Percentiles rank a stretch among this genome's conserved stretches.
Evolutionary conservation across 2,113 vertebrate genomes (phyloP).

Genomic region (Willisornis vidua): DNA sequence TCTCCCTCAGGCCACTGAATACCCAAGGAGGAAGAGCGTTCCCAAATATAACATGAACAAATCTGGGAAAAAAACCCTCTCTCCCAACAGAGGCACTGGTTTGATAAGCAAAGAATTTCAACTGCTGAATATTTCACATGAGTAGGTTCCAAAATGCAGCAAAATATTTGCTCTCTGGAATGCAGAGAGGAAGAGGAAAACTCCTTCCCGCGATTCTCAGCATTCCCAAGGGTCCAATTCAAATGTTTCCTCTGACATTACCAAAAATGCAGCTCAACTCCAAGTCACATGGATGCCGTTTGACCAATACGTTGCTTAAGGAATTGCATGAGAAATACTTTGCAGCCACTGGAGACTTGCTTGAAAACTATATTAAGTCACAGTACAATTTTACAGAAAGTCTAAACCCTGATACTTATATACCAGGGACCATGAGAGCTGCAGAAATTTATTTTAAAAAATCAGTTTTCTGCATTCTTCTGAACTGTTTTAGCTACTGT

Average conservation of each 20-base stretch:
- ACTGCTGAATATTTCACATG: background rate
- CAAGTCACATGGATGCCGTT: background rate
- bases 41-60: background rate
- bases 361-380: slow-evolving; percentile 26
- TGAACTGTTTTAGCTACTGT: background rate
- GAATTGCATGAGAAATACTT: slow-evolving; percentile 34
- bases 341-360: slow-evolving; percentile 23
- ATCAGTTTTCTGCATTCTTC: background rate
- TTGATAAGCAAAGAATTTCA: slow-evolving; percentile 18
- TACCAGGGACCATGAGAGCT: background rate
- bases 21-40: background rate
- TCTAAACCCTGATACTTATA: background rate
- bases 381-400: background rate
- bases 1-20: background rate
- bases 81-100: background rate
- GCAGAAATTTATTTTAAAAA: background rate
- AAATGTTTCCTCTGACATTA: background rate
- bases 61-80: background rate
- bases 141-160: slow-evolving; percentile 21
- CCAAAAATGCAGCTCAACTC: background rate
- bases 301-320: slow-evolving; percentile 18
- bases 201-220: slow-evolving; percentile 35
- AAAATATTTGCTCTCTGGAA: slow-evolving; percentile 47
- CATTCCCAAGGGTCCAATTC: slow-evolving; percentile 46
- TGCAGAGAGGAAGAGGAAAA: slow-evolving; percentile 3